Evolutionary conservation across 2,113 vertebrate species (phyloP), one percentile per base, ranked within the genome.

Genomic region (Gracilinanus agilis): DNA sequence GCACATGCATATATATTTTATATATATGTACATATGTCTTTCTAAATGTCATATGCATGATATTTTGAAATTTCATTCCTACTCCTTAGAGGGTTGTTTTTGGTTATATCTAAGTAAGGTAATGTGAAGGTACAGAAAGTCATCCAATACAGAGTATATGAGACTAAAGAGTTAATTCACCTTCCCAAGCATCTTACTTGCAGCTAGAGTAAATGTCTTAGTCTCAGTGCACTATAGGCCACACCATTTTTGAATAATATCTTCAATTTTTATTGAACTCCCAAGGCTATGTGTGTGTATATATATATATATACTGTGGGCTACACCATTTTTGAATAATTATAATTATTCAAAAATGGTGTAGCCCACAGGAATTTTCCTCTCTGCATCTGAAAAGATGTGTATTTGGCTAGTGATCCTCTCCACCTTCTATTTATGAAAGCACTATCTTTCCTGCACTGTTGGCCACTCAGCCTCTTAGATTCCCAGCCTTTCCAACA

Each of bases 401-500:
- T 93, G 90, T 94, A 93, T 95, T 94, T 95, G 95, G 92, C 96
- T 98, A 98, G 97, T 96, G 97, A 96, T 91, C 91, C 94, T 96
- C 96, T 92, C 94, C 93, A 90, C 44, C 75, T 83, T 88, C 55
- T 90, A 21, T 93, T 93, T 96, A 97, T 95, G 93, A 90, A 92
- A 6, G 55, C 49, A 24, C 49, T 97, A 94, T 96, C 97, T 96
- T 98, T 98, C 97, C 96, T 94, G 92, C 40, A 89, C 97, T 94
- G 95, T 96, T 97, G 92, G 95, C 93, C n/a, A 89, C 44, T 3
- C 75, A 16, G 29, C 94, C 90, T 94, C 91, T 55, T 83, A 75
- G 0, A 88, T 12, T 92, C 55, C 92, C 29, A n/a, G 58, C 92
- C 55, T 97, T 96, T 44, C 75, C 34, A 94, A 96, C 95, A 96